A percentile compares a stretch with the other conserved stretches of the same genome.
These are phyloP conservation scores for Tenthredo mesomela DNA, from an alignment of 2,888 invertebrate genomes.

Conservation along the genomic window DNA sequence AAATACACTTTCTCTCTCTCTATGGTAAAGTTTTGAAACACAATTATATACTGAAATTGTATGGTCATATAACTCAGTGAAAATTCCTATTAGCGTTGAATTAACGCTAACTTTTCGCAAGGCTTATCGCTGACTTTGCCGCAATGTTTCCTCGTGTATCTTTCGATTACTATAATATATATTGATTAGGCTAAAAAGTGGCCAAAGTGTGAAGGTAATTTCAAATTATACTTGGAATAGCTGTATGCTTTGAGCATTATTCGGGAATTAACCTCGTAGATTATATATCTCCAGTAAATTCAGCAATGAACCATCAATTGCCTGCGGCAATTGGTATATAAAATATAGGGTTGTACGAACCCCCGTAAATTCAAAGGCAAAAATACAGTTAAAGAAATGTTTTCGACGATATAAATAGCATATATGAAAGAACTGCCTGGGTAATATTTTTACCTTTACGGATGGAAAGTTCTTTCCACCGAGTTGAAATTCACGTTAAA, in stretches of 20 bases:
- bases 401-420: not conserved
- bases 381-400: not conserved
- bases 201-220: slow-evolving; percentile 45
- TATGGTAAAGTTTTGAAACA: not conserved
- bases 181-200: not conserved
- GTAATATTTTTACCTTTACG: slow-evolving; percentile 3
- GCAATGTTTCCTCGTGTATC: slow-evolving; percentile 38
- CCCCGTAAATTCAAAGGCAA: not conserved
- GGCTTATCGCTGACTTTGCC: not conserved
- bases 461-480: not conserved
- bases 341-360: not conserved
- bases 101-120: not conserved
- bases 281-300: slow-evolving; percentile 26
- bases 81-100: slow-evolving; percentile 27
- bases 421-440: not conserved
- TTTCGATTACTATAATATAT: slow-evolving; percentile 3
- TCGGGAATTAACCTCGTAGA: not conserved
- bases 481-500: not conserved
- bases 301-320: not conserved
- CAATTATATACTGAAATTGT: not conserved
- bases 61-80: not conserved
- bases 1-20: not conserved
- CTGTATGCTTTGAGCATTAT: not conserved
- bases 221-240: not conserved
- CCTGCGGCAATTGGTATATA: not conserved